phyloP scores from a whole-genome alignment of 2,797 vertebrate genomes.

The Paratrypauchen microcephalus region DNA sequence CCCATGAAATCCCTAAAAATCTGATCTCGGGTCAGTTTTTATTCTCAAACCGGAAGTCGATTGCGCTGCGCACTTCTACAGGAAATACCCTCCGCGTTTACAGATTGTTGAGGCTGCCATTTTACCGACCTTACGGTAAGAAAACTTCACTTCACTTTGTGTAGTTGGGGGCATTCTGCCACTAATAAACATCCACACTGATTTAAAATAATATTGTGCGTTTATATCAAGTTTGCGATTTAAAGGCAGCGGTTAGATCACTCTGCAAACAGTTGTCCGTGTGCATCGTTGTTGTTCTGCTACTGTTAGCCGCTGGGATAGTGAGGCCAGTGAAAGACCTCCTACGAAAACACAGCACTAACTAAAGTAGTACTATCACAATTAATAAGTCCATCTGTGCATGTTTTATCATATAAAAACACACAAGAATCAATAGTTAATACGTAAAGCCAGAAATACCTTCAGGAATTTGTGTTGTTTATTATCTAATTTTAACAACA shows the following conservation, averaged over 20 bases:
- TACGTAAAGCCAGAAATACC: too few species aligned
- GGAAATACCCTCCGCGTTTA: background rate
- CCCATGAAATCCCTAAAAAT: background rate
- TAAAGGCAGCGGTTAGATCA: background rate
- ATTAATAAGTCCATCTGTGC: background rate
- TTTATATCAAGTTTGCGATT: background rate
- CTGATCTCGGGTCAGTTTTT: slow-evolving; percentile 37
- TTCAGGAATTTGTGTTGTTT: too few species aligned
- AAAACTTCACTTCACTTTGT: slow-evolving; percentile 38
- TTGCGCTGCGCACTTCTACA: slow-evolving; percentile 1
- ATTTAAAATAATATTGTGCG: too few species aligned
- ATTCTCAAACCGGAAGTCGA: slow-evolving; percentile 52
- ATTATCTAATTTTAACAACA: too few species aligned
- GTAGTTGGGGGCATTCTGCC: slow-evolving; percentile 1
- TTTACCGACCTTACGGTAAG: slow-evolving; percentile 86
- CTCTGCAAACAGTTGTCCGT: background rate
- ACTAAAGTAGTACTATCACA: background rate
- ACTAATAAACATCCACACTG: background rate
- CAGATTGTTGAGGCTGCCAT: slow-evolving; percentile 77
- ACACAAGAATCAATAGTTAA: background rate
- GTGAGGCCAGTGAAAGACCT: background rate
- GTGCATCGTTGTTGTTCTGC: background rate
- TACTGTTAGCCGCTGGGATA: background rate
- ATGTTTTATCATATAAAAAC: background rate
- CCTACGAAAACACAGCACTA: too few species aligned